These are phyloP conservation scores for Astyanax mexicanus DNA, from an alignment of 2,797 vertebrate genomes.

Conservation along the genomic window DNA sequence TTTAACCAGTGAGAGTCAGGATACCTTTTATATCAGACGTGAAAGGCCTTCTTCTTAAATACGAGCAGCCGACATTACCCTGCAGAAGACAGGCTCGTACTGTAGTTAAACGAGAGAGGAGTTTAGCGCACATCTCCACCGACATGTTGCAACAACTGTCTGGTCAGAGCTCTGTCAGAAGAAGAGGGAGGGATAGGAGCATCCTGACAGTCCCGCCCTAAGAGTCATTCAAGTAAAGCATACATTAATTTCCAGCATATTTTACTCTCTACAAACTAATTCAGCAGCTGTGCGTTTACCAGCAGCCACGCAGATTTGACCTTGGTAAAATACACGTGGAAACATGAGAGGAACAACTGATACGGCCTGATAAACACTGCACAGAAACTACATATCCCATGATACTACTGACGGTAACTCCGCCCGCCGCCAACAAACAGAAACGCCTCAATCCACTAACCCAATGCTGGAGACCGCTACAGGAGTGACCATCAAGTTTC, in stretches of 20 bases:
- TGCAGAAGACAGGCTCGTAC: not conserved
- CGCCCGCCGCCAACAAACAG: not conserved
- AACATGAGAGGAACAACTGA: not conserved
- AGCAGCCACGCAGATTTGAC: not conserved
- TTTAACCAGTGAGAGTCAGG: not conserved
- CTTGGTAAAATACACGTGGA: not conserved
- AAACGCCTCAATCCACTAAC: not conserved
- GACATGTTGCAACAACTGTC: conserved; percentile 34
- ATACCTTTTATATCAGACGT: conserved; percentile 41
- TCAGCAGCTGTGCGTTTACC: not conserved
- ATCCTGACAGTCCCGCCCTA: not conserved
- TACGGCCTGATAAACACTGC: not conserved
- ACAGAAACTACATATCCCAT: not conserved
- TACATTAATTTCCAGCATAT: not conserved
- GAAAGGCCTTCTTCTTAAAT: conserved; percentile 28
- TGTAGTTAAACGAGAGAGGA: conserved; percentile 10
- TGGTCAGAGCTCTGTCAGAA: not conserved
- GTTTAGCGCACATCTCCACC: not conserved
- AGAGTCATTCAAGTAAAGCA: not conserved
- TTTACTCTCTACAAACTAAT: not conserved
- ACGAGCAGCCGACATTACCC: conserved; percentile 17
- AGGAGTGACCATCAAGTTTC: not conserved
- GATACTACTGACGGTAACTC: not conserved
- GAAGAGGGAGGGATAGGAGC: not conserved
- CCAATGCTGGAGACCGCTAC: not conserved